Conservation (phyloP, 2,797 vertebrate species). For the Pteropus rufus region DNA sequence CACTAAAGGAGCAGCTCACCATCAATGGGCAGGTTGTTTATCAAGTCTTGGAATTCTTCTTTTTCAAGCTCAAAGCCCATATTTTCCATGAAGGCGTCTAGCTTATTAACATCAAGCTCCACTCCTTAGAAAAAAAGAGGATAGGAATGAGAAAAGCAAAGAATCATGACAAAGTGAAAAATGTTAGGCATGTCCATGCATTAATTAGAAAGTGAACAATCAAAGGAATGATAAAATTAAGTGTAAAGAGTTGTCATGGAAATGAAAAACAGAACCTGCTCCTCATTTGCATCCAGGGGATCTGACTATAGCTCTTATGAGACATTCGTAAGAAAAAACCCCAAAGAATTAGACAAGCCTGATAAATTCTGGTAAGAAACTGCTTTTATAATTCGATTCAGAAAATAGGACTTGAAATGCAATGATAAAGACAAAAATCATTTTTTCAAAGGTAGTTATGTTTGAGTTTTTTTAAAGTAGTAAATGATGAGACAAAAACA, state of each 20-base stretch:
- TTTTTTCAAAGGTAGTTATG: neutral
- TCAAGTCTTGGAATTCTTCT: constrained; percentile 1
- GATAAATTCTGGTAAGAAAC: neutral
- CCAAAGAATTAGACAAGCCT: neutral
- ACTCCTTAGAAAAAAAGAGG: constrained; percentile 33
- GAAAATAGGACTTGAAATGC: neutral
- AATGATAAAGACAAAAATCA: neutral
- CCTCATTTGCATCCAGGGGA: neutral
- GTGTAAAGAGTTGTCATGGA: neutral
- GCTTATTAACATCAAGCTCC: neutral
- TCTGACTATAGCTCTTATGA: neutral
- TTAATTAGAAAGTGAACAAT: neutral
- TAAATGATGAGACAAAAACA: neutral
- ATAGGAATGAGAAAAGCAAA: neutral
- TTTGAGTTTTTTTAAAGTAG: neutral
- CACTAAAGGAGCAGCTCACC: neutral
- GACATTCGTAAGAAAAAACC: neutral
- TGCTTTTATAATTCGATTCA: neutral
- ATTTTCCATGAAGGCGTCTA: constrained; percentile 21
- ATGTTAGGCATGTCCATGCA: neutral
- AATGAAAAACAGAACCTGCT: neutral
- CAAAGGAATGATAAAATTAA: neutral
- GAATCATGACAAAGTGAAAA: neutral
- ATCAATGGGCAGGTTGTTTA: neutral
- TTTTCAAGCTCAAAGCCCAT: neutral